phyloP scores from a whole-genome alignment of 1,140 invertebrate genomes.

The Leptinotarsa defecta region DNA sequence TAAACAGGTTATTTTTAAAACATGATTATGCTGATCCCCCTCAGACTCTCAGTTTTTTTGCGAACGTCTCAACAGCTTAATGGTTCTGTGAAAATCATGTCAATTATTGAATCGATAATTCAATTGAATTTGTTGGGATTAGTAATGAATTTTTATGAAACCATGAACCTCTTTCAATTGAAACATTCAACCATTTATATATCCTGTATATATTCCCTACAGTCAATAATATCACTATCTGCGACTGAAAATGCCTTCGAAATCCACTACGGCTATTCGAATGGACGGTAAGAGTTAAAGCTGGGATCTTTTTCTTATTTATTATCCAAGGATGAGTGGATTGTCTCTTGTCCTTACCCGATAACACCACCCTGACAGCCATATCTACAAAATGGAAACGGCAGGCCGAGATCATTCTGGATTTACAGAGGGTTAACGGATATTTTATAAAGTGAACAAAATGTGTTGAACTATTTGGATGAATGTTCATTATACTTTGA shows the following conservation, averaged over 20 bases:
- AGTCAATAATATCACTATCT: background rate
- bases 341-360: slow-evolving; percentile 30
- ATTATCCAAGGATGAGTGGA: slow-evolving; percentile 30
- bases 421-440: slow-evolving; percentile 1
- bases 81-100: too few species aligned
- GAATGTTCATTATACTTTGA: too few species aligned
- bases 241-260: background rate
- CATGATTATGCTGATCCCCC: too few species aligned
- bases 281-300: slow-evolving; percentile 8
- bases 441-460: too few species aligned
- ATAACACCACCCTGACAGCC: slow-evolving; percentile 19
- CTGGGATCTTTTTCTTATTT: slow-evolving; percentile 26
- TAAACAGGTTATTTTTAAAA: too few species aligned
- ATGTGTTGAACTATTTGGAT: too few species aligned
- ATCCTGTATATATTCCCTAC: background rate
- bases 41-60: too few species aligned
- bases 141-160: too few species aligned
- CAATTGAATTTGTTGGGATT: too few species aligned
- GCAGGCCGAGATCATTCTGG: slow-evolving; percentile 2
- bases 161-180: background rate
- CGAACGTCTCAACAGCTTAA: too few species aligned
- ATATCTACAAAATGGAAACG: slow-evolving; percentile 18
- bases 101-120: too few species aligned
- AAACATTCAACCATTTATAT: background rate
- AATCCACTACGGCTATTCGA: background rate